Percentiles rank a stretch among this genome's conserved stretches.
Evolutionary conservation across 2,797 vertebrate genomes (phyloP).

Genomic region (Danio aesculapii): DNA sequence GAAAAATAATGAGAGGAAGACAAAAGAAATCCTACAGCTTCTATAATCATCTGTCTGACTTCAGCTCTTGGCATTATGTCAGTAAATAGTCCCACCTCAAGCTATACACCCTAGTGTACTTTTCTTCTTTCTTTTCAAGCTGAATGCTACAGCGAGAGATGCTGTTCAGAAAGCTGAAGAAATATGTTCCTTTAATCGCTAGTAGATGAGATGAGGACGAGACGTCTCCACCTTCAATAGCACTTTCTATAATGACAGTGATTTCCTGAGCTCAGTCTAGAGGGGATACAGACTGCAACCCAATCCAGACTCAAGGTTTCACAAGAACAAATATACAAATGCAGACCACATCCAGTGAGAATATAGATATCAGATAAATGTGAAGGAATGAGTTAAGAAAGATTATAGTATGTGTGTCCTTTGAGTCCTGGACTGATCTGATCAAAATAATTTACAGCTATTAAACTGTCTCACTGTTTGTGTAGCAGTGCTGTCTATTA

Average conservation of each 20-base stretch:
- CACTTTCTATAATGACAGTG: constrained; percentile 71
- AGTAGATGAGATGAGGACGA: constrained; percentile 17
- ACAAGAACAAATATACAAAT: constrained; percentile 46
- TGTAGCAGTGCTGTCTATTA: no score
- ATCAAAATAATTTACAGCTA: background rate
- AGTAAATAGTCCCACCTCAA: background rate
- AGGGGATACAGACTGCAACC: constrained; percentile 47
- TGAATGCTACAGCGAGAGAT: background rate
- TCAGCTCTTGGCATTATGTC: background rate
- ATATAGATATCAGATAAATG: background rate
- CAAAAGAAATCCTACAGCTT: background rate
- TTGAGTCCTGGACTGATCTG: background rate
- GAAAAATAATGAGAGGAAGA: background rate
- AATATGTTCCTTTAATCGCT: constrained; percentile 3
- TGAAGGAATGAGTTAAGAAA: background rate
- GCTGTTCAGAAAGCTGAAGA: constrained; percentile 2
- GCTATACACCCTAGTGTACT: background rate
- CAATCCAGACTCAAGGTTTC: constrained; percentile 25
- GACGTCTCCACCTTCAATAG: constrained; percentile 58
- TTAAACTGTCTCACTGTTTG: no score
- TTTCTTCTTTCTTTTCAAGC: no score
- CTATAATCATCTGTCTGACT: constrained; percentile 6
- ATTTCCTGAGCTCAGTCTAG: constrained; percentile 66
- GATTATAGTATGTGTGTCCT: background rate
- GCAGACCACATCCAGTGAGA: background rate